Evolutionary conservation across 2,113 vertebrate genomes (phyloP).

Genomic region (Plecotus auritus): DNA sequence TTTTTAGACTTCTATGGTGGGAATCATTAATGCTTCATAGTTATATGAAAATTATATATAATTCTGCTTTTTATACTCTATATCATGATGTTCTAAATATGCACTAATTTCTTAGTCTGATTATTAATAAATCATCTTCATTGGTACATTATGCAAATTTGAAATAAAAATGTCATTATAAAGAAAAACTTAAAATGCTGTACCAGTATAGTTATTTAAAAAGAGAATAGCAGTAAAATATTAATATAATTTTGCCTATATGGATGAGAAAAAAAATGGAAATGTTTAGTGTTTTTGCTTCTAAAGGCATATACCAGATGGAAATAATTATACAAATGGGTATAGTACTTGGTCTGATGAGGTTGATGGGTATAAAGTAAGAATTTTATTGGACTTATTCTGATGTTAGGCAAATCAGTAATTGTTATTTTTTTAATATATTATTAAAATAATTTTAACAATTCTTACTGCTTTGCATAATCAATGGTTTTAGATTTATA

Average conservation of each 20-base stretch:
- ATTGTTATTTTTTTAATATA: background rate
- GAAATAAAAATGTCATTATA: conserved; percentile 49
- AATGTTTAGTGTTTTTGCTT: background rate
- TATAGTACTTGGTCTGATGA: background rate
- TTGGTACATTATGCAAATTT: conserved; percentile 61
- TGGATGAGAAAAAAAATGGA: background rate
- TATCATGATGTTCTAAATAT: conserved; percentile 50
- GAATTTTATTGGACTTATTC: conserved; percentile 12
- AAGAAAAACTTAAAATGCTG: conserved; percentile 37
- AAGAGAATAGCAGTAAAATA: conserved; percentile 34
- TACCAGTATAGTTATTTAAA: conserved; percentile 11
- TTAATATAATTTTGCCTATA: background rate
- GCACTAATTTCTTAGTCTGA: conserved; percentile 45
- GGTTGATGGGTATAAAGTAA: background rate
- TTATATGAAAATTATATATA: conserved; percentile 49
- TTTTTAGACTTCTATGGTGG: conserved; percentile 61
- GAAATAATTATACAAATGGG: background rate
- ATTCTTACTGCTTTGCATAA: background rate
- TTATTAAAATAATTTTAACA: background rate
- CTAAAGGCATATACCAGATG: background rate
- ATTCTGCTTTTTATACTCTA: conserved; percentile 51
- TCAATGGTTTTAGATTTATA: background rate
- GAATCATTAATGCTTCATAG: conserved; percentile 38
- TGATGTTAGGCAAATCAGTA: background rate
- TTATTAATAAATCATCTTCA: conserved; percentile 55